Evolutionary conservation across 2,888 invertebrate genomes (phyloP).

Genomic region (Xanthia icteritia): DNA sequence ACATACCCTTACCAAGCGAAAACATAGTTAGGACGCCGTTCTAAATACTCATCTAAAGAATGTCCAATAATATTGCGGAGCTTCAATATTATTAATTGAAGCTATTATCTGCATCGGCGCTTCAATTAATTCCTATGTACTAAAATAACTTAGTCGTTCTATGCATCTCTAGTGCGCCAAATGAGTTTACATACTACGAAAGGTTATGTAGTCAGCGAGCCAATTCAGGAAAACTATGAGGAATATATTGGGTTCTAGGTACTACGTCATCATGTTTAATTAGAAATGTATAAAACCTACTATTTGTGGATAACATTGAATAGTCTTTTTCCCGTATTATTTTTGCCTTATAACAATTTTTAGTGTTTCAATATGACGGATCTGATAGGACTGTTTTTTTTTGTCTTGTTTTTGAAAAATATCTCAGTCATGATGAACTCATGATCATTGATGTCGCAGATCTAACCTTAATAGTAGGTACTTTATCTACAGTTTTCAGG

Average conservation of each 20-base stretch:
- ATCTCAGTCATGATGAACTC: neutral
- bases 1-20: constrained; percentile 67
- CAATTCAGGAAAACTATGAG: constrained; percentile 21
- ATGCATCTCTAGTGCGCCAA: constrained; percentile 12
- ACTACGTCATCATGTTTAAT: neutral
- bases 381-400: neutral
- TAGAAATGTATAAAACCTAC: neutral
- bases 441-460: neutral
- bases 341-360: constrained; percentile 3
- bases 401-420: neutral
- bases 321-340: constrained; percentile 14
- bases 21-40: constrained; percentile 62
- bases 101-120: constrained; percentile 43
- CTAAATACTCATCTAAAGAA: constrained; percentile 65
- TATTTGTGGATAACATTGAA: neutral
- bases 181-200: constrained; percentile 4
- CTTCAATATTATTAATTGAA: constrained; percentile 59
- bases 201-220: neutral
- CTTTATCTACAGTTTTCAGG: too few relatives aligned
- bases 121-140: constrained; percentile 33
- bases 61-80: constrained; percentile 60
- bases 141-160: constrained; percentile 33
- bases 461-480: neutral
- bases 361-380: neutral
- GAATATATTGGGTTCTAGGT: neutral